A percentile compares a stretch with the other conserved stretches of the same genome.
These are phyloP conservation scores for Chauna torquata DNA, from an alignment of 2,113 vertebrate species.

Conservation along the genomic window DNA sequence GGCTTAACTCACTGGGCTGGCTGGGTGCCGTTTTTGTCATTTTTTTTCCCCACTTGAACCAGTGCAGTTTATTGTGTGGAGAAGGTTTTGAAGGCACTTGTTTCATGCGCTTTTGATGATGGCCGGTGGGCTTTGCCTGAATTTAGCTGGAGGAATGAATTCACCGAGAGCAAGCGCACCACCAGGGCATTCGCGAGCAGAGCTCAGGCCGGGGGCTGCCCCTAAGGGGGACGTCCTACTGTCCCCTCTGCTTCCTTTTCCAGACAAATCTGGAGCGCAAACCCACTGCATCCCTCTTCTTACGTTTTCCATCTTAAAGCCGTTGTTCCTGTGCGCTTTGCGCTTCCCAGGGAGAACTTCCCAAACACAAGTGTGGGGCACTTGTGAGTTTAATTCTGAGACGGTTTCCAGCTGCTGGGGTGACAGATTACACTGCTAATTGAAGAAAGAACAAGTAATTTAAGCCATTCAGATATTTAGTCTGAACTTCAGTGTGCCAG, in stretches of 20 bases:
- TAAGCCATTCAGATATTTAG: background rate
- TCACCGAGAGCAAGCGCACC: no score
- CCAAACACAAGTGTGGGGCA: background rate
- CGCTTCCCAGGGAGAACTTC: fast-evolving
- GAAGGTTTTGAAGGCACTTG: no score
- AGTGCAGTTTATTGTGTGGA: no score
- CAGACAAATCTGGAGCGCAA: background rate
- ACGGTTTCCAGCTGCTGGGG: background rate
- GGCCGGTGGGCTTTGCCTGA: no score
- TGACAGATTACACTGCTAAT: background rate
- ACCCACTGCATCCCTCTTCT: background rate
- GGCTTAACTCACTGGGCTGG: no score
- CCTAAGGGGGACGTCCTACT: background rate
- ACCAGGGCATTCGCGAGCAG: no score
- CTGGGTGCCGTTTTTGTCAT: no score
- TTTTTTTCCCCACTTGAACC: no score
- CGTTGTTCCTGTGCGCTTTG: background rate
- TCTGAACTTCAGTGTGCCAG: background rate
- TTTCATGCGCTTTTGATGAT: no score
- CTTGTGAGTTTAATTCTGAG: background rate
- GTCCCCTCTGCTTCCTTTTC: background rate
- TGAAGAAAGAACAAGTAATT: background rate
- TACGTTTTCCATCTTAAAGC: background rate
- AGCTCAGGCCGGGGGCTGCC: no score
- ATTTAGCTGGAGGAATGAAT: no score